Base-by-base conservation (phyloP, 2,888 invertebrate species). In the Nebria brevicollis region DNA sequence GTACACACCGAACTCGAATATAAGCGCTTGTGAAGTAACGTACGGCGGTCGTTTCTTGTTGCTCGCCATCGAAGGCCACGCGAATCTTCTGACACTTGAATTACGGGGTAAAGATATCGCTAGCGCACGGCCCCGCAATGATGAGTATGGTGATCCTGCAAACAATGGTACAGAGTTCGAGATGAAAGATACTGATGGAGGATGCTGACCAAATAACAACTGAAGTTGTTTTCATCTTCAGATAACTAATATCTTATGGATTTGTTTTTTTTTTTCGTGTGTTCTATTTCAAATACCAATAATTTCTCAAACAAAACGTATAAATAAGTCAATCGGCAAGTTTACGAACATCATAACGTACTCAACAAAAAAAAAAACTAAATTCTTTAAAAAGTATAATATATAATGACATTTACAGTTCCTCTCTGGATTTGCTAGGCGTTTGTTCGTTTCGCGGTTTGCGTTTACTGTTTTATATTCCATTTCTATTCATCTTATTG, bases 11-110 rank as follows among this genome's bases (percentile, higher is more conserved):
- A 93, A 94, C 72, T 91, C 92, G 73, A 91, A 93, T 82, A 93
- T 96, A 84, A 93, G 93, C 65, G 94, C 95, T 0, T 95, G 95
- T 88, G 95, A 96, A 86, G 92, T 96, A 70, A 92, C 94, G 10
- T 91, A 94, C 13, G 94, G 94, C 77, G 96, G 96, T 0, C 91
- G 92, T 54, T 91, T 92, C 76, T 91, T 95, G 0, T 92, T 95
- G 0, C 88, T 95, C 80, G 94, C 94, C 0, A 86, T 95, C 68
- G 93, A 93, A 84, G 94, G 94, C 86, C 91, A 91, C 85, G 90
- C 91, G 81, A 91, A 93, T 77, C 90, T 95, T 43, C 89, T 94
- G 8, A 94, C 94, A 77, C 90, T 95, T 34, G 91, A 93, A 82
- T 89, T 95, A 13, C 89, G 88, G 83, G 90, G 90, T 10, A 88